Conservation (phyloP, 2,888 invertebrate species). For the Cheilosia scutellata region DNA sequence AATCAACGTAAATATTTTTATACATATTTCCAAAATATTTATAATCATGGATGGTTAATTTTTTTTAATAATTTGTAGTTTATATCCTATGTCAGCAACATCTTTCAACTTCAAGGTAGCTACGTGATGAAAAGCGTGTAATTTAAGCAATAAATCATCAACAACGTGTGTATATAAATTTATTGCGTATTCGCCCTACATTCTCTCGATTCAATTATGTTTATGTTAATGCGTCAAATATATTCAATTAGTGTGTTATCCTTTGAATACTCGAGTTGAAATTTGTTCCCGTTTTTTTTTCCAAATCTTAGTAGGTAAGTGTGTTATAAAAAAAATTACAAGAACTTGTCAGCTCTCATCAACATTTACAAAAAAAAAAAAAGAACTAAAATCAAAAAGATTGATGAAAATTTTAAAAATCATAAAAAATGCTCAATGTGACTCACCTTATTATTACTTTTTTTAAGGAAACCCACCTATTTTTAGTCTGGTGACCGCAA, state of each 20-base stretch:
- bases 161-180: neutral
- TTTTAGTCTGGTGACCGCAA: conserved; percentile 70
- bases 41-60: neutral
- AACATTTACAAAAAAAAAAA: neutral
- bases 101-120: neutral
- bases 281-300: neutral
- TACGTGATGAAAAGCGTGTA: conserved; percentile 3
- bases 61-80: neutral
- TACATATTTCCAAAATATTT: neutral
- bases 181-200: conserved; percentile 37
- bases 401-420: conserved; percentile 17
- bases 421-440: conserved; percentile 27
- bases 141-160: neutral
- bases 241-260: neutral
- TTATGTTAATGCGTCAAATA: neutral
- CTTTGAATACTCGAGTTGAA: no score
- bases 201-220: neutral
- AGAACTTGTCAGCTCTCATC: conserved; percentile 12
- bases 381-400: conserved; percentile 22
- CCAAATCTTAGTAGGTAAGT: no score
- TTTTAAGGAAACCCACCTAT: conserved; percentile 69
- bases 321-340: neutral
- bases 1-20: no score
- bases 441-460: conserved; percentile 59
- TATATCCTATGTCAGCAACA: neutral